Evolutionary conservation across 2,113 vertebrate species (phyloP).

Genomic region (Mobula birostris): DNA sequence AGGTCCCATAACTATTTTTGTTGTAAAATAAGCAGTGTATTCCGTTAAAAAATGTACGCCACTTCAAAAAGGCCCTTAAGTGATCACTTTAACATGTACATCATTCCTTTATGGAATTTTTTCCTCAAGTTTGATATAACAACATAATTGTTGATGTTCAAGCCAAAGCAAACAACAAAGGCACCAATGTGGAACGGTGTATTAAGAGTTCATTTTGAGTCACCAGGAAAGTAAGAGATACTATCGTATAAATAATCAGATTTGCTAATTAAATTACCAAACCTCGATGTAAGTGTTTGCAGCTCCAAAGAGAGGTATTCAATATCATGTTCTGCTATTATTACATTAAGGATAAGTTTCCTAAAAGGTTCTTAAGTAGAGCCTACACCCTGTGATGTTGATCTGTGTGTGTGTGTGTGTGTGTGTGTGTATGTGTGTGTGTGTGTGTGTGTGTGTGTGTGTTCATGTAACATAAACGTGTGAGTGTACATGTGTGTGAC

Average conservation of each 20-base stretch:
- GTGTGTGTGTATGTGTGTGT: neutral
- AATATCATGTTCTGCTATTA: neutral
- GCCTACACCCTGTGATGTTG: neutral
- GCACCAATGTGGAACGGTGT: neutral
- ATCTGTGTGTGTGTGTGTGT: neutral
- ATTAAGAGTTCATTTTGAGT: neutral
- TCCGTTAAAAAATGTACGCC: neutral
- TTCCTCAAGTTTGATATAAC: neutral
- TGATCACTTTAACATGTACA: neutral
- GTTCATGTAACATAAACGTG: neutral
- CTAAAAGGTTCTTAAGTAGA: neutral
- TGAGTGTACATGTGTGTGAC: too few relatives aligned
- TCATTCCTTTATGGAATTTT: neutral
- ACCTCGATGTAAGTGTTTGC: neutral
- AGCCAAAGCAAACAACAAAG: neutral
- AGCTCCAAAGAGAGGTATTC: neutral
- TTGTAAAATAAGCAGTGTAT: constrained; percentile 18
- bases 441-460: neutral
- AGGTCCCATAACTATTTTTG: neutral
- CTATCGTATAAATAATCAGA: constrained; percentile 6
- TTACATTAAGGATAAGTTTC: neutral
- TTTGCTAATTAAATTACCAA: constrained; percentile 10
- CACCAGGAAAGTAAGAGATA: neutral
- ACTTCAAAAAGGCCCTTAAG: neutral
- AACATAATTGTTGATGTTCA: constrained; percentile 6